Conservation (phyloP, 2,888 invertebrate genomes). For the Drosophila monieri region DNA sequence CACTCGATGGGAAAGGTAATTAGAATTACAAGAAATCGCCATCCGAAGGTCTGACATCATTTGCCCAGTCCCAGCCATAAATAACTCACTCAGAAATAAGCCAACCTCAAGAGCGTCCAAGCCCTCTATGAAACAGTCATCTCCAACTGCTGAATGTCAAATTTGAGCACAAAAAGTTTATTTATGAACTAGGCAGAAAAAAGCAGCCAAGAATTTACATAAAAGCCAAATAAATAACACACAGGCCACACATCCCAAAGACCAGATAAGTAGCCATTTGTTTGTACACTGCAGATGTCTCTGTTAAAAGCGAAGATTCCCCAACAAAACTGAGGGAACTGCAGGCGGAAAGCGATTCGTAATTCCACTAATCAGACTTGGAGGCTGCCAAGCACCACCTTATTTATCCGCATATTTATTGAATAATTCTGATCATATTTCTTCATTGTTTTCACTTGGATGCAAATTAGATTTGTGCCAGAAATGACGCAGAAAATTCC, state of each 20-base stretch:
- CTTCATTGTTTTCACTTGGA: conserved; percentile 44
- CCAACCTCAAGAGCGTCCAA: conserved; percentile 2
- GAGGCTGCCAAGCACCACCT: background rate
- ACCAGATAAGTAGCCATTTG: conserved; percentile 27
- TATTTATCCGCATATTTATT: background rate
- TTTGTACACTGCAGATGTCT: conserved; percentile 34
- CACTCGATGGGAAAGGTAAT: background rate
- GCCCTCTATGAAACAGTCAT: conserved; percentile 50
- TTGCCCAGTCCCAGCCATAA: conserved; percentile 20
- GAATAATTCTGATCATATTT: background rate
- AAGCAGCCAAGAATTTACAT: conserved; percentile 51
- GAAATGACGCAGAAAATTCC: conserved; percentile 70
- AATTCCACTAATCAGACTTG: conserved; percentile 14
- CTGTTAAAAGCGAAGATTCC: conserved; percentile 15
- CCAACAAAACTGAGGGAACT: background rate
- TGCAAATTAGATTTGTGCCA: conserved; percentile 48
- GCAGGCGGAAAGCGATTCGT: background rate
- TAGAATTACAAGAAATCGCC: background rate
- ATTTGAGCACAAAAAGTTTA: conserved; percentile 25
- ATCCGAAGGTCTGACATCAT: conserved; percentile 24
- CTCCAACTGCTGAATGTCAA: conserved; percentile 59
- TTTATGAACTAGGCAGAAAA: conserved; percentile 30
- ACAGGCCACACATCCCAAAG: conserved; percentile 24
- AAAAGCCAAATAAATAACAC: conserved; percentile 56
- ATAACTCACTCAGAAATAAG: conserved; percentile 24